These are phyloP conservation scores for Nemurella pictetii DNA, from an alignment of 2,888 invertebrate genomes.

Conservation along the genomic window DNA sequence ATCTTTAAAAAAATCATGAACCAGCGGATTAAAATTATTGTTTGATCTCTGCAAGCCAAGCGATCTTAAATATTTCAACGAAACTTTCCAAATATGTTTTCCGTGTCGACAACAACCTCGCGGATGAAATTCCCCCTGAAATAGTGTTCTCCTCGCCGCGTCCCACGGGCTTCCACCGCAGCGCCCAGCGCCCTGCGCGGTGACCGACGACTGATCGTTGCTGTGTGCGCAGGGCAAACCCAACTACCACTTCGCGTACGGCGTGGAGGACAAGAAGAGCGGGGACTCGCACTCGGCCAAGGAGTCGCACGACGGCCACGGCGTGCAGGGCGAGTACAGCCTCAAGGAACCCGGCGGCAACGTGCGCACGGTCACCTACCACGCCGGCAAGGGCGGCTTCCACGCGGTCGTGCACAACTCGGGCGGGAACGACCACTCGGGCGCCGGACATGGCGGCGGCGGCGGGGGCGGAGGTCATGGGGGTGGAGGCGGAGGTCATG, in stretches of 20 bases:
- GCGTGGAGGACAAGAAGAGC: conserved; percentile 50
- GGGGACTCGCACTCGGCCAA: conserved; percentile 54
- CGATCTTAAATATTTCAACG: no score
- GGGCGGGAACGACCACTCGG: conserved; percentile 39
- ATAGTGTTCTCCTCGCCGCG: no score
- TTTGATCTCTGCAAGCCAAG: no score
- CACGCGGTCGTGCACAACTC: conserved; percentile 66
- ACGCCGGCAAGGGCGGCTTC: conserved; percentile 71
- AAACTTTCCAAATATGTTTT: no score
- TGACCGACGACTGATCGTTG: no score
- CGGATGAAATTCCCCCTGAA: no score
- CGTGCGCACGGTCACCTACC: conserved; percentile 61
- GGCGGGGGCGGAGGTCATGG: neutral
- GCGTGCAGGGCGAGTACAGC: conserved; percentile 49
- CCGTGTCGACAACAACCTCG: no score
- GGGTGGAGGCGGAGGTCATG: neutral
- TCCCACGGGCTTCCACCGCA: no score
- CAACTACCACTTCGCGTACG: conserved; percentile 51
- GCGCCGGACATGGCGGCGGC: conserved; percentile 21
- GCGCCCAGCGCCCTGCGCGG: no score
- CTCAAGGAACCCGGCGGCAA: conserved; percentile 50
- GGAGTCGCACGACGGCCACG: conserved; percentile 51
- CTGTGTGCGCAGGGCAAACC: conserved; percentile 47
- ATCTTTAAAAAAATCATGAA: no score
- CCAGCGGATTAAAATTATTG: no score